A percentile compares a stretch with the other conserved stretches of the same genome.
phyloP scores from a whole-genome alignment of 1,140 invertebrate species.

The Nephotettix cincticeps region DNA sequence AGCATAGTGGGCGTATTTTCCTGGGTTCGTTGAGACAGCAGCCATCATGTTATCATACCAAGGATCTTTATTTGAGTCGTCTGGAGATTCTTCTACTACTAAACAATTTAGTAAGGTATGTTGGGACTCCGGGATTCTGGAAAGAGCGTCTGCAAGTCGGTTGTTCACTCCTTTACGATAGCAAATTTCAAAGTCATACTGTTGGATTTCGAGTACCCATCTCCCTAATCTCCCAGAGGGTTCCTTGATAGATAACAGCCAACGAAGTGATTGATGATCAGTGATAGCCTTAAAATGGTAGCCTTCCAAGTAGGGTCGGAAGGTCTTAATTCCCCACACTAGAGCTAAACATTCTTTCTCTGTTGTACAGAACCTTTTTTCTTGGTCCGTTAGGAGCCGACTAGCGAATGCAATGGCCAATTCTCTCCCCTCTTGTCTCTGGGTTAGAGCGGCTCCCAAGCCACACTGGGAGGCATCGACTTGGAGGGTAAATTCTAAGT shows the following conservation, averaged over 20 bases:
- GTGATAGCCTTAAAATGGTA: no score
- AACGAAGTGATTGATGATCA: constrained; percentile 48
- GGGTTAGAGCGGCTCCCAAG: no score
- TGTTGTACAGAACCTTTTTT: no score
- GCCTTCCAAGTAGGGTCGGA: constrained; percentile 45
- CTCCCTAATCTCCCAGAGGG: constrained; percentile 40
- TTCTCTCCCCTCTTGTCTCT: no score
- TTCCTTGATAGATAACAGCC: constrained; percentile 44
- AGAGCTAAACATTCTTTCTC: no score
- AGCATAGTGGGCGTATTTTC: neutral
- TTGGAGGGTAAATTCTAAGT: no score
- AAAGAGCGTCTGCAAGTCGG: constrained; percentile 42
- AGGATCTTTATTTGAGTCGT: neutral
- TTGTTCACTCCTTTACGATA: constrained; percentile 45
- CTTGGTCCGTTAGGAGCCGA: no score
- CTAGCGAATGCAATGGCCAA: no score
- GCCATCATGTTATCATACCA: constrained; percentile 3
- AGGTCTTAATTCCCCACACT: constrained; percentile 44
- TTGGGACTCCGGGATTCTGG: neutral
- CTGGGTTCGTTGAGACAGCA: neutral
- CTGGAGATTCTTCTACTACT: no score
- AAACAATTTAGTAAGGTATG: no score
- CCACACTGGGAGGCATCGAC: no score
- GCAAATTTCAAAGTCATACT: constrained; percentile 39
- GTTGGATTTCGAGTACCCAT: constrained; percentile 41